Evolutionary conservation across 35 echinoderm and acorn worm genomes (phyloP), one percentile per base, ranked within the genome.

Genomic region (Apostichopus californicus): DNA sequence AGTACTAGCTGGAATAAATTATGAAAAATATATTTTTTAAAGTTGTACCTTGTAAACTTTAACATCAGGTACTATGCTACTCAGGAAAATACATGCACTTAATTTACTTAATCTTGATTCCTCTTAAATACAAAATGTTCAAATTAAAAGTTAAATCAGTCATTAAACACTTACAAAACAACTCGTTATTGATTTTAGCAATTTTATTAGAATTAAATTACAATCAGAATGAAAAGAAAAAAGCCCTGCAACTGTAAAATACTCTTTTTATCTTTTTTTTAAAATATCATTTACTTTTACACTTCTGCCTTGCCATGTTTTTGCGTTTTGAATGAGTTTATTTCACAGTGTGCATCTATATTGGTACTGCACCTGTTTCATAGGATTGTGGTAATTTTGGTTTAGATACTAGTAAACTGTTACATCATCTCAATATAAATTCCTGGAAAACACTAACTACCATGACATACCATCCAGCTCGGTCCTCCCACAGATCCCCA

Each of bases 231-330:
- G 21, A 80, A 80, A 34, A 24, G 21, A 80, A 24, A 80, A 80
- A 78, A 2, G 12, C 78, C 78, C 78, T 80, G 78, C 78, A 80
- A 80, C 25, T 22, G 78, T 34, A 24, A 13, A 66, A 13, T 11
- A 80, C 9, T 25, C 78, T n/a, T 80, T 22, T 80, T 80, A 46
- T 80, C 52, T 80, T 80, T 80, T 80, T 80, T 78, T 78, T 78
- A 0, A 78, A 78, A 15, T 78, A 46, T 46, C 34, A 46, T 34
- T 34, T 34, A 34, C 5, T 20, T 34, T 80, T 52, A 26, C 78
- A 34, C 23, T 80, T 80, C 63, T 66, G 63, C 63, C 15, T 66
- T 66, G 9, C 15, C 15, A 66, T 66, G 63, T 66, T 66, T 66
- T 66, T 66, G 63, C 15, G 0, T 0, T 9, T 66, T 66, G 9